Evolutionary conservation across 2,888 invertebrate genomes (phyloP).

Genomic region (Lysandra bellargus): DNA sequence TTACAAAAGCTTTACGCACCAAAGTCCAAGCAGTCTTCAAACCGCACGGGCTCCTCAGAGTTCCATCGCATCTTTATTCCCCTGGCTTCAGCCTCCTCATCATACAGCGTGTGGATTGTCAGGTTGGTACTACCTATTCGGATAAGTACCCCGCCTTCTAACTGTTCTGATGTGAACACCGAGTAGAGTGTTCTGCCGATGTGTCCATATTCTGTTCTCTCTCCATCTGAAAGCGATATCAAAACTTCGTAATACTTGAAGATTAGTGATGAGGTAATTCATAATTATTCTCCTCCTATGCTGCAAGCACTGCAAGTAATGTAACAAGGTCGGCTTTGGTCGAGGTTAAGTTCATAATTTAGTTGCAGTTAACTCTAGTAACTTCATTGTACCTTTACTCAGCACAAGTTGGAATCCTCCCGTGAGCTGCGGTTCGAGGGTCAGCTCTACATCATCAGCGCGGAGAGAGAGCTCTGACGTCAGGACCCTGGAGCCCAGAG

Average conservation of each 20-base stretch:
- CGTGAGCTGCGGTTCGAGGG: slow-evolving; percentile 61
- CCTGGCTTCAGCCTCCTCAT: slow-evolving; percentile 51
- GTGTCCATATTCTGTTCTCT: slow-evolving; percentile 49
- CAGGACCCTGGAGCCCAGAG: slow-evolving; percentile 55
- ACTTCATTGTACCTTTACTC: slow-evolving; percentile 49
- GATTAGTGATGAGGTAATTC: background rate
- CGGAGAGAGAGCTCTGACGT: slow-evolving; percentile 46
- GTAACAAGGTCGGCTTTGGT: background rate
- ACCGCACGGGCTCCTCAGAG: slow-evolving; percentile 50
- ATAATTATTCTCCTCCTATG: background rate
- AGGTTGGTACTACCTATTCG: slow-evolving; percentile 57
- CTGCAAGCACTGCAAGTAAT: too few species aligned
- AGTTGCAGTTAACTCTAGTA: background rate
- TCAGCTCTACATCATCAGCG: slow-evolving; percentile 57
- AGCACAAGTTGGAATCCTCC: slow-evolving; percentile 63
- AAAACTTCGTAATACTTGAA: background rate
- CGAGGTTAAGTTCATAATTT: background rate
- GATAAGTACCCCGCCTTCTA: slow-evolving; percentile 59
- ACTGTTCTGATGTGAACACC: slow-evolving; percentile 52
- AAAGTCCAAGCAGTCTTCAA: slow-evolving; percentile 77
- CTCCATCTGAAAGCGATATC: slow-evolving; percentile 37
- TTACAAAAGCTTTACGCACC: slow-evolving; percentile 47
- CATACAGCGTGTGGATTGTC: slow-evolving; percentile 56
- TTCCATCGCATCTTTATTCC: slow-evolving; percentile 67
- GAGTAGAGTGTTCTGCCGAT: slow-evolving; percentile 64